Evolutionary conservation across 1,140 invertebrate genomes (phyloP).

Genomic region (Leptonema lineaticorne): DNA sequence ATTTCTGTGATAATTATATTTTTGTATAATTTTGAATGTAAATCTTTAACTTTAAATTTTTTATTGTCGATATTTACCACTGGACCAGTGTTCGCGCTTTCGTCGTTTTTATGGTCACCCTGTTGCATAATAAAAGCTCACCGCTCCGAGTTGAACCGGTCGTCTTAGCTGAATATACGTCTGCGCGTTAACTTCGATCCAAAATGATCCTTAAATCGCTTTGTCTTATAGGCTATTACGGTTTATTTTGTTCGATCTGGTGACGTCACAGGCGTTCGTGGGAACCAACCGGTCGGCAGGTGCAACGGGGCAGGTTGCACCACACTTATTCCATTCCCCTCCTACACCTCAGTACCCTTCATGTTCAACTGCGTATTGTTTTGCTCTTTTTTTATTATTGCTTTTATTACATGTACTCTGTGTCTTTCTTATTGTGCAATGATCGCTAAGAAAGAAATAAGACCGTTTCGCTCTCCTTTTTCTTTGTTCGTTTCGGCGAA

Average conservation of each 20-base stretch:
- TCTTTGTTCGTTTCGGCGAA: no score
- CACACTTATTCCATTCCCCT: slow-evolving; percentile 19
- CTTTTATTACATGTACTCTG: no score
- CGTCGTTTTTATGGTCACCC: slow-evolving; percentile 15
- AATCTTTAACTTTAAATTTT: no score
- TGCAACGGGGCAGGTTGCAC: slow-evolving; percentile 37
- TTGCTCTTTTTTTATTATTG: no score
- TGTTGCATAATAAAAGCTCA: slow-evolving; percentile 27
- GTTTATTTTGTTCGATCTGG: not conserved
- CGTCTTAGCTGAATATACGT: not conserved
- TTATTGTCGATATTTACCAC: not conserved
- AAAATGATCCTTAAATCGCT: not conserved
- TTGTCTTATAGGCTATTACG: not conserved
- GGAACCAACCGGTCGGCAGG: slow-evolving; percentile 41
- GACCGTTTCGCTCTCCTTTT: no score
- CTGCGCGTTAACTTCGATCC: not conserved
- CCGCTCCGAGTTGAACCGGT: not conserved
- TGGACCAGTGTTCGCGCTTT: not conserved
- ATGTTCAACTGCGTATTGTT: no score
- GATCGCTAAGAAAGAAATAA: no score
- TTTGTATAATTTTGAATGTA: no score
- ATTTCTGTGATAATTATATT: no score
- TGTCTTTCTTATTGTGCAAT: no score
- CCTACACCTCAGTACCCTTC: not conserved
- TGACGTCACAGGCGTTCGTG: slow-evolving; percentile 42